These are phyloP conservation scores for Rafetus swinhoei DNA, from an alignment of 2,113 vertebrate species.

Conservation along the genomic window DNA sequence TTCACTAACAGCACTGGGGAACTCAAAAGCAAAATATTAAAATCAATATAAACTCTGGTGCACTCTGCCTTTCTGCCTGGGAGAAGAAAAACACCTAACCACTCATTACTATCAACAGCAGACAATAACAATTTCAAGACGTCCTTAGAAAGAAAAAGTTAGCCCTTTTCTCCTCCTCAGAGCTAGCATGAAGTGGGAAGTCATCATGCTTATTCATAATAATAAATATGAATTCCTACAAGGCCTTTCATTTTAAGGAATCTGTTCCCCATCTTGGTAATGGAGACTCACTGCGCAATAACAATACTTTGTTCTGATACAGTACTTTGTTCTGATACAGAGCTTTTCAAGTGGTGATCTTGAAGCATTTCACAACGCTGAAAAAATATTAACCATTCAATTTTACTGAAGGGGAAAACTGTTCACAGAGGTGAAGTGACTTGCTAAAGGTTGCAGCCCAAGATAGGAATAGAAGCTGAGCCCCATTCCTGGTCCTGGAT, in stretches of 20 bases:
- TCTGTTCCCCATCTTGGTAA: background rate
- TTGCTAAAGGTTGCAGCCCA: background rate
- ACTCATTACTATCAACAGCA: background rate
- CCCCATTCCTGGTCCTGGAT: background rate
- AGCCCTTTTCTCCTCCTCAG: background rate
- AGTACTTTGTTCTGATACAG: background rate
- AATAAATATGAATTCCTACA: background rate
- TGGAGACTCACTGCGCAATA: background rate
- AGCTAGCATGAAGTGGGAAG: background rate
- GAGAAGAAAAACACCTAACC: background rate
- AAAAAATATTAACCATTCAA: background rate
- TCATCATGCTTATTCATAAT: background rate
- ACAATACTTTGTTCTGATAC: background rate
- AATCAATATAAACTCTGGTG: background rate
- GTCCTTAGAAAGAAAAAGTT: background rate
- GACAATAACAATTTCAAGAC: background rate
- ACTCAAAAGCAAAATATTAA: background rate
- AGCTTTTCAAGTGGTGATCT: background rate
- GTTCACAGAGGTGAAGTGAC: background rate
- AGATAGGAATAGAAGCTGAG: background rate
- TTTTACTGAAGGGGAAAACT: background rate
- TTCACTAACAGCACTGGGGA: background rate
- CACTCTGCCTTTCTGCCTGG: background rate
- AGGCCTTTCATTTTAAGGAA: background rate
- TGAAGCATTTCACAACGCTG: background rate